A percentile compares a stretch with the other conserved stretches of the same genome.
Evolutionary conservation across 2,113 vertebrate species (phyloP).

Genomic region (cattle (Bos taurus)): DNA sequence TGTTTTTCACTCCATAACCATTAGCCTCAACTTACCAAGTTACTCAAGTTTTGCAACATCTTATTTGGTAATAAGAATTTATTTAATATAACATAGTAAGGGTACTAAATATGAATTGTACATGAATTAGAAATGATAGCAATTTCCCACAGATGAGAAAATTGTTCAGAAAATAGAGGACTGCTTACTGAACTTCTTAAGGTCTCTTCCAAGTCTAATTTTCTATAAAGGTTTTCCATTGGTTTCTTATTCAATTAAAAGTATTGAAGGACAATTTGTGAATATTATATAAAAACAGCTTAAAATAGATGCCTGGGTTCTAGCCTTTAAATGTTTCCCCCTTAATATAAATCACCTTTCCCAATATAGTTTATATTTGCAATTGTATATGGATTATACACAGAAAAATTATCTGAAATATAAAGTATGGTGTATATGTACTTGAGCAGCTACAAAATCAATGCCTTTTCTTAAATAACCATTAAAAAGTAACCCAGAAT

Average conservation of each 20-base stretch:
- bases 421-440: neutral
- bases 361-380: neutral
- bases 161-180: neutral
- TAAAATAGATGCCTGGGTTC: neutral
- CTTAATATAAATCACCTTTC: neutral
- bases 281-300: neutral
- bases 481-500: neutral
- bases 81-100: neutral
- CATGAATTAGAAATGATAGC: neutral
- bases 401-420: neutral
- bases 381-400: neutral
- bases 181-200: neutral
- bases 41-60: neutral
- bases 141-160: neutral
- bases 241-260: conserved; percentile 13
- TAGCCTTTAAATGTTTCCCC: neutral
- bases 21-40: neutral
- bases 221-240: neutral
- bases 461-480: neutral
- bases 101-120: neutral
- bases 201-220: neutral
- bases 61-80: neutral
- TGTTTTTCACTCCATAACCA: conserved; percentile 1
- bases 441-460: neutral
- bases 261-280: neutral